Evolutionary conservation across 1,140 invertebrate species (phyloP).

Genomic region (Asbolus verrucosus): DNA sequence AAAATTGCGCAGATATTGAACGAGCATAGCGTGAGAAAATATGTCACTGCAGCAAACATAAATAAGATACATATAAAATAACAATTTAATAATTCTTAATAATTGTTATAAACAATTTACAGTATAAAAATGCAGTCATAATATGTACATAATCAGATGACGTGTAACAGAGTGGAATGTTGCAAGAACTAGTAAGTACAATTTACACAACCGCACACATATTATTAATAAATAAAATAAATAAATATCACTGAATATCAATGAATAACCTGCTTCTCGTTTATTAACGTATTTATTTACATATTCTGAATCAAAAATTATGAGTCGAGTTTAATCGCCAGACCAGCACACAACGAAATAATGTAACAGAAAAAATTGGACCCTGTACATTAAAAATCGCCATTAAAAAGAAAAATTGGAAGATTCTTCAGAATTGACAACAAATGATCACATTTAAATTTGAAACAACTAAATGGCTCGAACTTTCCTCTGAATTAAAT

Average conservation of each 20-base stretch:
- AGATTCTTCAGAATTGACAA: conserved; percentile 45
- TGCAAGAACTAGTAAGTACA: not conserved
- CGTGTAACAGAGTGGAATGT: conserved; percentile 14
- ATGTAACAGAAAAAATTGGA: conserved; percentile 4
- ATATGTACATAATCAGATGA: conserved; percentile 10
- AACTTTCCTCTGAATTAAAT: conserved; percentile 62
- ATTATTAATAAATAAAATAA: conserved; percentile 18
- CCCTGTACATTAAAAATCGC: not conserved
- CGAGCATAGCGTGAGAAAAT: too few relatives aligned
- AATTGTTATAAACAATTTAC: conserved; percentile 31
- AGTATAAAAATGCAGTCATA: conserved; percentile 28
- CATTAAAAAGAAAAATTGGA: conserved; percentile 3
- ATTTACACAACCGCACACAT: conserved; percentile 19
- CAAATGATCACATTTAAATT: conserved; percentile 37
- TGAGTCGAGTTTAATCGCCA: too few relatives aligned
- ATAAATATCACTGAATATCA: conserved; percentile 6
- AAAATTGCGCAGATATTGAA: too few relatives aligned
- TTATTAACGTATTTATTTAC: too few relatives aligned
- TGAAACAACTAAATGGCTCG: conserved; percentile 59
- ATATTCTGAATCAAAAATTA: too few relatives aligned
- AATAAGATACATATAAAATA: conserved; percentile 8
- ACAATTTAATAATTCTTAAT: conserved; percentile 29
- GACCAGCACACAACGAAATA: too few relatives aligned
- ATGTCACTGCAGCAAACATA: not conserved
- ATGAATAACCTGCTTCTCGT: not conserved